phyloP scores from a whole-genome alignment of 2,888 invertebrate genomes.

The Eupithecia subumbrata region DNA sequence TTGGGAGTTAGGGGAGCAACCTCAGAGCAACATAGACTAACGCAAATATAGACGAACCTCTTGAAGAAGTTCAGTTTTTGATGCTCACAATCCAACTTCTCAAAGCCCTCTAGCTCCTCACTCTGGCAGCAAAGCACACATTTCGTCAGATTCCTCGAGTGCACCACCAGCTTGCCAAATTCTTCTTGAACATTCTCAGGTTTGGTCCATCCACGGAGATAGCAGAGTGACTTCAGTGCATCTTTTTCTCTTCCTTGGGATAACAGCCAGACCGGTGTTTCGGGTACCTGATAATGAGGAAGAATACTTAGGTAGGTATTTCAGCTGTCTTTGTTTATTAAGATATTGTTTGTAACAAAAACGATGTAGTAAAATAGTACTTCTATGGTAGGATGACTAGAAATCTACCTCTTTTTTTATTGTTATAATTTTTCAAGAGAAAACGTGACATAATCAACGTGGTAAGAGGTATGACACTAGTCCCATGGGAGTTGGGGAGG shows the following conservation, averaged over 20 bases:
- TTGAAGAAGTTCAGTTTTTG: conserved; percentile 62
- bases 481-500: no score
- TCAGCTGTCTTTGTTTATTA: neutral
- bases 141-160: conserved; percentile 66
- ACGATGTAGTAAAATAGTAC: neutral
- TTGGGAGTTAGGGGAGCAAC: no score
- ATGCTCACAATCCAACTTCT: conserved; percentile 61
- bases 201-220: conserved; percentile 82
- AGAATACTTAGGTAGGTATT: no score
- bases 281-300: conserved; percentile 72
- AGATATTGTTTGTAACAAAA: neutral
- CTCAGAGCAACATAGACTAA: no score
- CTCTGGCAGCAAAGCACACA: conserved; percentile 69
- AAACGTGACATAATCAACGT: neutral
- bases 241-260: conserved; percentile 78
- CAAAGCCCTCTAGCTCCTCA: conserved; percentile 36
- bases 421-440: neutral
- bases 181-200: conserved; percentile 76
- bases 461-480: neutral
- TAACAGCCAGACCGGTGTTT: conserved; percentile 84
- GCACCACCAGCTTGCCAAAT: conserved; percentile 68
- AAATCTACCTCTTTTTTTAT: neutral
- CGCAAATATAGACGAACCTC: conserved; percentile 51
- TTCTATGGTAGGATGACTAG: neutral
- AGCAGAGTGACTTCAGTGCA: conserved; percentile 79